Percentiles rank a stretch among this genome's conserved stretches.
Evolutionary conservation across 2,113 vertebrate species (phyloP).

Genomic region (Anoura caudifer): DNA sequence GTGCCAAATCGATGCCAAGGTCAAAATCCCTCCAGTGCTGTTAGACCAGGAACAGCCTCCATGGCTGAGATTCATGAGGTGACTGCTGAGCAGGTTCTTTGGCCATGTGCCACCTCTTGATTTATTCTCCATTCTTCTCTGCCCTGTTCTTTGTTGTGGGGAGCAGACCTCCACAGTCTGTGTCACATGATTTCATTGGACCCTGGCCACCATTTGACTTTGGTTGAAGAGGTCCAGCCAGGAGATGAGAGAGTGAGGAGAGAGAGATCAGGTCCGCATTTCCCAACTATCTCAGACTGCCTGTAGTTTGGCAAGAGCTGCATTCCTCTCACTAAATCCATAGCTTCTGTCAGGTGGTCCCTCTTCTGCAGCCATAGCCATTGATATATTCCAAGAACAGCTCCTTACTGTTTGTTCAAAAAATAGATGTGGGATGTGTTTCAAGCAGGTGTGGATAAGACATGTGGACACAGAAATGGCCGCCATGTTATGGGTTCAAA

Average conservation of each 20-base stretch:
- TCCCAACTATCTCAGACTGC: neutral
- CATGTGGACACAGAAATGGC: neutral
- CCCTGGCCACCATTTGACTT: neutral
- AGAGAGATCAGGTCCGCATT: neutral
- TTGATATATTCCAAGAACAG: neutral
- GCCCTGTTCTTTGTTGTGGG: neutral
- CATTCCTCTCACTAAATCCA: neutral
- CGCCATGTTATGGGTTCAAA: neutral
- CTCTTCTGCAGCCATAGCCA: neutral
- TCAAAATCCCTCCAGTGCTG: neutral
- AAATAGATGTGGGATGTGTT: neutral
- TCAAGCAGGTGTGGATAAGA: neutral
- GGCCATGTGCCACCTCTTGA: accelerated
- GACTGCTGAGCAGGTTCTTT: neutral
- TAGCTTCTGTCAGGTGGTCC: neutral
- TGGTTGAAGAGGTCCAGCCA: neutral
- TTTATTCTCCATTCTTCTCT: neutral
- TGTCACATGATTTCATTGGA: neutral
- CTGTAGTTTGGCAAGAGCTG: neutral
- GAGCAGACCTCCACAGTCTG: neutral
- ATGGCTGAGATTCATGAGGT: neutral
- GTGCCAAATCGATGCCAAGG: neutral
- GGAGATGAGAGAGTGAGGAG: neutral
- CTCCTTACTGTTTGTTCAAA: neutral
- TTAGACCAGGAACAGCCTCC: neutral